Percentiles rank a stretch among this genome's conserved stretches.
phyloP scores from a whole-genome alignment of 2,113 vertebrate species.

The Tyrannus savana region DNA sequence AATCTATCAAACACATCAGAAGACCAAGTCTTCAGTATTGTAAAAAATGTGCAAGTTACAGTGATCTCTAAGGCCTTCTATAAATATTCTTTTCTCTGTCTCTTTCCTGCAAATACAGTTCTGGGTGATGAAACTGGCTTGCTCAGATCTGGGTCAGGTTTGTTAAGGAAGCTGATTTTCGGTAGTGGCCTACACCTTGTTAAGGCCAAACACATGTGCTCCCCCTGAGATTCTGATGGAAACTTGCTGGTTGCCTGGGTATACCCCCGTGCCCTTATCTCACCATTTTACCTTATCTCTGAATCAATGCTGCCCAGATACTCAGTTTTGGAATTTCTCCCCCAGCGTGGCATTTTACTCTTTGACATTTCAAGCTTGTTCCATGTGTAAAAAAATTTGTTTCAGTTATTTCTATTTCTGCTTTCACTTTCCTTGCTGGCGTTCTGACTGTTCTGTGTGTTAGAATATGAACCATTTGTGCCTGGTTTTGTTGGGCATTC shows the following conservation, averaged over 20 bases:
- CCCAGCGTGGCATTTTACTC: not conserved
- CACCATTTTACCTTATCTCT: not conserved
- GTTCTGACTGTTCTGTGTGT: not conserved
- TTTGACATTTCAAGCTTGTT: constrained; percentile 20
- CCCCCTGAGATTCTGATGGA: not conserved
- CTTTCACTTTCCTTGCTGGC: not conserved
- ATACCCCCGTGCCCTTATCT: not conserved
- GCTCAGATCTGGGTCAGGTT: not conserved
- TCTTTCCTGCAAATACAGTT: not conserved
- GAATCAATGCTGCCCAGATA: not conserved
- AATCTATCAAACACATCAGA: not conserved
- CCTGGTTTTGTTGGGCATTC: not conserved
- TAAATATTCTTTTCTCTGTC: not conserved
- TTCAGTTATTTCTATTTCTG: constrained; percentile 7
- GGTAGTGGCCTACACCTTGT: not conserved
- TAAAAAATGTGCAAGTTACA: not conserved
- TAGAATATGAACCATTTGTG: not conserved
- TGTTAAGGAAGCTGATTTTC: not conserved
- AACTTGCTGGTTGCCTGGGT: not conserved
- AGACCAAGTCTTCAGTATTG: not conserved
- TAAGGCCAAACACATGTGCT: not conserved
- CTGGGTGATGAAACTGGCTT: fast-evolving
- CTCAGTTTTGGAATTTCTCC: not conserved
- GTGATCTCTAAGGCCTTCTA: not conserved
- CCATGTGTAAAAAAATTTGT: not conserved